Base-by-base conservation (phyloP, 2,888 invertebrate genomes). In the Pyrocoelia pectoralis region DNA sequence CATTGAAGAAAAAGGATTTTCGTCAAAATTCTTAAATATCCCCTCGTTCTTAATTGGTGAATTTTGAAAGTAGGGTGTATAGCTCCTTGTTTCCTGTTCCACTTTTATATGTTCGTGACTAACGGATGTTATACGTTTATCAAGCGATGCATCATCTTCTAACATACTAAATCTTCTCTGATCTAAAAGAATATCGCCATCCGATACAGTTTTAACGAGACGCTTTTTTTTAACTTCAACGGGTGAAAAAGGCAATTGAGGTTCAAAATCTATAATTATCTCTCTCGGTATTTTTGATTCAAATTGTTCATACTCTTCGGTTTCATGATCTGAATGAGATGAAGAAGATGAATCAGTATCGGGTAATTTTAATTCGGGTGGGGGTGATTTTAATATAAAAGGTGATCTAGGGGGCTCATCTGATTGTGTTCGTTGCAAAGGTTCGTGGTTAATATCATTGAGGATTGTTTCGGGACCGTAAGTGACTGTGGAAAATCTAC, bases 221-320 rank as follows among this genome's bases (percentile, higher is more conserved):
- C 78, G 79, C 73, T 82, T 74, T 69, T 80, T 77, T 80, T 80
- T 73, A 82, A 83, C 72, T 83, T 84, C 58, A 19, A 61, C 40
- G 5, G 66, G 51, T 17, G 80, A 76, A 54, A 87, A 87, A 55
- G 89, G 88, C 13, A 89, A 88, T 66, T 88, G 86, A 4, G 94
- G 94, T 80, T 94, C 93, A 78, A 94, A 94, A 77, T 94, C 92
- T 69, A 94, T 94, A 66, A 94, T 89, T 59, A 94, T 94, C 82
- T 94, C 94, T 72, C 88, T 87, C 77, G 90, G 90, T 73, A 88
- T 88, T 71, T 88, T 86, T 68, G 87, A 84, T 77, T 86, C 84
- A 49, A 79, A 80, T 62, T 81, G 80, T 63, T 81, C 80, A 6
- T 78, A 79, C 62, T 79, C 79, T 61, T 78, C 72, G 61, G 78